These are phyloP conservation scores for Agriotes lineatus DNA, from an alignment of 2,888 invertebrate species.

Conservation along the genomic window DNA sequence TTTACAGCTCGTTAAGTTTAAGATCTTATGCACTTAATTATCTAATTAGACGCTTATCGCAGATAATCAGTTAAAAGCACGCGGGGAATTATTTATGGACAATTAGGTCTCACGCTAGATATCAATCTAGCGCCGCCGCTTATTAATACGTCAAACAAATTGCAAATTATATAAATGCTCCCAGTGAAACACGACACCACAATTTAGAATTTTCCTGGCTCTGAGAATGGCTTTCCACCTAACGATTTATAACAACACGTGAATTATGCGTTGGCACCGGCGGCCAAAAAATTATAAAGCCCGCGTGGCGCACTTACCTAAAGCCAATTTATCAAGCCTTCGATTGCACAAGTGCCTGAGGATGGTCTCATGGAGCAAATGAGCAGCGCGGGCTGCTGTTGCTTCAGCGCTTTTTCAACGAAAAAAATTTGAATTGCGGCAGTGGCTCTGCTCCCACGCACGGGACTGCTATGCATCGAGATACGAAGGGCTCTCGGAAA, in stretches of 20 bases:
- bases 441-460: neutral
- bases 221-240: too few species aligned
- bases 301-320: neutral
- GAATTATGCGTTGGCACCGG: conserved; percentile 10
- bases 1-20: conserved; percentile 19
- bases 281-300: neutral
- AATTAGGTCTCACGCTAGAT: conserved; percentile 30
- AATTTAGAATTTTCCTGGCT: too few species aligned
- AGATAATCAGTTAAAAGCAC: conserved; percentile 7
- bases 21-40: conserved; percentile 22
- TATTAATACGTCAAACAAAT: conserved; percentile 20
- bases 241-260: too few species aligned
- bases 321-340: conserved; percentile 18
- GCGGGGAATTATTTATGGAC: conserved; percentile 22
- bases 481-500: too few species aligned
- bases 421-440: too few species aligned
- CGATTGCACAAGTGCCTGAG: conserved; percentile 4
- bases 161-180: too few species aligned
- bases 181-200: too few species aligned
- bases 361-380: neutral
- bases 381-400: too few species aligned
- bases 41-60: conserved; percentile 26
- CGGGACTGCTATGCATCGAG: too few species aligned
- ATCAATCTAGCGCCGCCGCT: conserved; percentile 7
- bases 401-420: too few species aligned